These are phyloP conservation scores for Neomonachus schauinslandi DNA, from an alignment of 2,113 vertebrate species.

Conservation along the genomic window DNA sequence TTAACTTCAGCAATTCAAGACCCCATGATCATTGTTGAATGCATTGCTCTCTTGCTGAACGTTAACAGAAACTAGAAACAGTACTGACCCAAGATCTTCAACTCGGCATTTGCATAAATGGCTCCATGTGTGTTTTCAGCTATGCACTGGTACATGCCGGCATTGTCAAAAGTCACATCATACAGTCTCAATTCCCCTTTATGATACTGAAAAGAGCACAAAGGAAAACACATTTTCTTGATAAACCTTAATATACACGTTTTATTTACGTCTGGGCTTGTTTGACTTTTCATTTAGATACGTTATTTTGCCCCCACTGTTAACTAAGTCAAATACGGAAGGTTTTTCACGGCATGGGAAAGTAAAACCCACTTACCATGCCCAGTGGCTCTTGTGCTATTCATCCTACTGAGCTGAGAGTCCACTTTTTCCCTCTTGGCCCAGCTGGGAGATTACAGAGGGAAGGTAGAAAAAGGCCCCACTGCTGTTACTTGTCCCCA, in stretches of 20 bases:
- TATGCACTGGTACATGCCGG: slow-evolving; percentile 98
- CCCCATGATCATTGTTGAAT: background rate
- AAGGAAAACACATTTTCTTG: slow-evolving; percentile 46
- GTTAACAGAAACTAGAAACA: slow-evolving; percentile 55
- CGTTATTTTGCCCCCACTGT: background rate
- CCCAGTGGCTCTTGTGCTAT: slow-evolving; percentile 48
- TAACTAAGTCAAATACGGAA: background rate
- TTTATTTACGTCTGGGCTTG: background rate
- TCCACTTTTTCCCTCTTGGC: slow-evolving; percentile 46
- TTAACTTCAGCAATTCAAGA: slow-evolving; percentile 34
- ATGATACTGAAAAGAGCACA: slow-evolving; percentile 86
- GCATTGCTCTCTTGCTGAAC: background rate
- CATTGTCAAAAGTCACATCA: slow-evolving; percentile 90
- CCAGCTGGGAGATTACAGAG: slow-evolving; percentile 60
- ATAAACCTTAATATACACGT: background rate
- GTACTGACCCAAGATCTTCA: slow-evolving; percentile 95
- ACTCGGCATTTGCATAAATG: slow-evolving; percentile 95
- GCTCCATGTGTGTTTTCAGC: slow-evolving; percentile 94
- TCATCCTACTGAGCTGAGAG: slow-evolving; percentile 51
- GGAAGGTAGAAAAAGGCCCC: slow-evolving; percentile 13
- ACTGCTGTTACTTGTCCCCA: slow-evolving; percentile 46
- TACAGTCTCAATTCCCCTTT: slow-evolving; percentile 91
- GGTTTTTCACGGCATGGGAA: background rate
- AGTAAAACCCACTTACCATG: slow-evolving; percentile 60
- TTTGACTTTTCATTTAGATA: background rate